These are phyloP conservation scores for Dorcus hopei DNA, from an alignment of 2,888 invertebrate genomes.

Conservation along the genomic window DNA sequence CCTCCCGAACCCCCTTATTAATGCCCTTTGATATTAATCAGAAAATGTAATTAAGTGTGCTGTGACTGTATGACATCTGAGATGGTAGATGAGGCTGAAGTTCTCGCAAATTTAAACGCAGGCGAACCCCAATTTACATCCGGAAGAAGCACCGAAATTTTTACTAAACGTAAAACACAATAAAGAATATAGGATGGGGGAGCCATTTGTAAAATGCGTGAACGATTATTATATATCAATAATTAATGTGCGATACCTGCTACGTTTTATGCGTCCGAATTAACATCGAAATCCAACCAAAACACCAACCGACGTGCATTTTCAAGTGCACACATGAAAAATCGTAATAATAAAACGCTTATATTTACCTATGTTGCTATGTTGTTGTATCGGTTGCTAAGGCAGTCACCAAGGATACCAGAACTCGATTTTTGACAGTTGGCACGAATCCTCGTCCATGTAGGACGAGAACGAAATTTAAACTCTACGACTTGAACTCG, in stretches of 20 bases:
- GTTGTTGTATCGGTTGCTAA: slow-evolving; percentile 53
- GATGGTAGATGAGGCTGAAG: too few species aligned
- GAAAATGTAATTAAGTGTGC: slow-evolving; percentile 16
- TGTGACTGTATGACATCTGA: too few species aligned
- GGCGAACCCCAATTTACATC: not conserved
- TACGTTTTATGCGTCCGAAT: slow-evolving; percentile 2
- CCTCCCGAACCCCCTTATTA: slow-evolving; percentile 9
- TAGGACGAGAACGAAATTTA: not conserved
- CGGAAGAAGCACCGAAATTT: not conserved
- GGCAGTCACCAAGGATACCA: slow-evolving; percentile 52
- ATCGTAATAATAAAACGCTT: slow-evolving; percentile 30
- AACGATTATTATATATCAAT: slow-evolving; percentile 25
- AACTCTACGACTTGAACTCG: not conserved
- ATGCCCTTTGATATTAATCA: slow-evolving; percentile 9
- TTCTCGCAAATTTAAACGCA: too few species aligned
- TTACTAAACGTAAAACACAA: not conserved
- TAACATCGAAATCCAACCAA: not conserved
- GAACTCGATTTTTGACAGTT: slow-evolving; percentile 46
- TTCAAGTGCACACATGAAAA: slow-evolving; percentile 13
- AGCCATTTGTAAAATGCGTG: slow-evolving; percentile 41
- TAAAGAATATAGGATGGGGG: slow-evolving; percentile 16
- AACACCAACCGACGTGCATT: slow-evolving; percentile 15
- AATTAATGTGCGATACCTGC: slow-evolving; percentile 20
- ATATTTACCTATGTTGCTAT: slow-evolving; percentile 49
- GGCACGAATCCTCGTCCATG: slow-evolving; percentile 16